Evolutionary conservation across 2,113 vertebrate genomes (phyloP), one percentile per base, ranked within the genome.

Genomic region (Aldabrachelys gigantea): DNA sequence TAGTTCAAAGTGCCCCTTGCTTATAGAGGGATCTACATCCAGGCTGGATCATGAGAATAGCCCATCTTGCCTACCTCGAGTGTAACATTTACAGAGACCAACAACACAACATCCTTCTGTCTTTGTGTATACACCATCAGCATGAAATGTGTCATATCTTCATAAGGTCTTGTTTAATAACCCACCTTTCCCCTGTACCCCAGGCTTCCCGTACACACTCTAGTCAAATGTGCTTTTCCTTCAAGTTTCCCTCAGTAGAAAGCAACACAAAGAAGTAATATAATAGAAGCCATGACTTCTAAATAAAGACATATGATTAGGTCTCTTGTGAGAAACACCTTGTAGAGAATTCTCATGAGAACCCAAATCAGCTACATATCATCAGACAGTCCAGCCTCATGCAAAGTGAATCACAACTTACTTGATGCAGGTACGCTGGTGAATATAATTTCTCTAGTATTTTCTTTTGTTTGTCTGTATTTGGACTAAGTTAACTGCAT

Each of bases 91-190:
- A 9, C 17, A 62, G 49, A 54, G n/a, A 22, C 54, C 86, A 87
- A 3, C 41, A 14, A 12, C 21, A 31, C 10, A 76, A 10, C 9
- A 76, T 75, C 6, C 44, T 11, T 69, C 65, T 78, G 5, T 47
- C 47, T 85, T 62, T 21, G 54, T 35, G 6, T 3, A 54, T 59
- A 83, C 21, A 22, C 3, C 12, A 21, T 49, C 38, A 41, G 19
- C 13, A 0, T 47, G 41, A 10, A 72, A 0, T 47, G 16, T 9
- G 79, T 1, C 1, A 16, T 1, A 56, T 84, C 91, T 57, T 85
- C 85, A 50, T 56, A 72, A 47, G 3, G 35, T 0, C 1, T 89
- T n/a, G 2, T 90, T 75, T 27, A 47, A 12, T 78, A 59, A 80
- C 44, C 62, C 35, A 85, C 5, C 17, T 2, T 41, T 27, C 22